Conservation (phyloP, 2,888 invertebrate genomes). For the Ametastegia equiseti region DNA sequence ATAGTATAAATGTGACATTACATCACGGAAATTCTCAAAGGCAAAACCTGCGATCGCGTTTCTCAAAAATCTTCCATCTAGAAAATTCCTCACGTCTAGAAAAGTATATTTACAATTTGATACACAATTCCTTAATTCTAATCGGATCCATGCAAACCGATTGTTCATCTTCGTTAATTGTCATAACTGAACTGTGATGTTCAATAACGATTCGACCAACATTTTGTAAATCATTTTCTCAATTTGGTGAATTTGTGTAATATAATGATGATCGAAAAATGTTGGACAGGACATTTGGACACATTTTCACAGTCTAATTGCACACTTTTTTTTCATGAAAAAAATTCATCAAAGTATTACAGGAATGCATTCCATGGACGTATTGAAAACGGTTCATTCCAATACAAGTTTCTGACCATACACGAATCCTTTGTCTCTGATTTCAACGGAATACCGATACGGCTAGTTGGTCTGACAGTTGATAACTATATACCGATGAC, state of each 20-base stretch:
- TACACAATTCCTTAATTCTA: too few species aligned
- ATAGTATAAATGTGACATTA: conserved; percentile 26
- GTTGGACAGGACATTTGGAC: too few species aligned
- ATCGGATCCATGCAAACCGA: too few species aligned
- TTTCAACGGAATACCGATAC: conserved; percentile 15
- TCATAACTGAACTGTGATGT: too few species aligned
- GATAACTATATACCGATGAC: conserved; percentile 37
- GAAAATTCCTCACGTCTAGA: too few species aligned
- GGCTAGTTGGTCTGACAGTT: conserved; percentile 4
- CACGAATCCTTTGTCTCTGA: background rate
- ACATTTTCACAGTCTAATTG: background rate
- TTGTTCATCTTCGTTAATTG: too few species aligned
- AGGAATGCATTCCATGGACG: background rate
- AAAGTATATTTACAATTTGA: too few species aligned
- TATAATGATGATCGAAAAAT: too few species aligned
- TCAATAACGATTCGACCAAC: too few species aligned
- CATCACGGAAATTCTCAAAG: background rate
- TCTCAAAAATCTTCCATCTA: background rate
- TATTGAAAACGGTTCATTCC: background rate
- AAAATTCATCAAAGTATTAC: background rate
- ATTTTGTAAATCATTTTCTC: too few species aligned
- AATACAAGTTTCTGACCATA: background rate
- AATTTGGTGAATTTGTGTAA: too few species aligned
- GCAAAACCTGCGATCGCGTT: background rate
- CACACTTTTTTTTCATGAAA: background rate